A percentile compares a stretch with the other conserved stretches of the same genome.
Evolutionary conservation across 2,888 invertebrate genomes (phyloP).

Genomic region (Archips xylosteana): DNA sequence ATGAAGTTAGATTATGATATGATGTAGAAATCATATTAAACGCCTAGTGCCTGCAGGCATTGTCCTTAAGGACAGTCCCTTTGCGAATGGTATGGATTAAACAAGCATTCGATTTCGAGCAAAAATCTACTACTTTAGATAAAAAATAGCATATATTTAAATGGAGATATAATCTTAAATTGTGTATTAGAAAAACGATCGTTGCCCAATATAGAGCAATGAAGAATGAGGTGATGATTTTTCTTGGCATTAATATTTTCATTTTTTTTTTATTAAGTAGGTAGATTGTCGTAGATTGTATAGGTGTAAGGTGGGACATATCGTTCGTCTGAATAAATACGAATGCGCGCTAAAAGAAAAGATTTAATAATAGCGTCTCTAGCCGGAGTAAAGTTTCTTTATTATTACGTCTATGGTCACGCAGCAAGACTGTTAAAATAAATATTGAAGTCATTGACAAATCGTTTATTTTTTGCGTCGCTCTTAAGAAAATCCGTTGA

Average conservation of each 20-base stretch:
- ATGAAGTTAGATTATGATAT: not conserved
- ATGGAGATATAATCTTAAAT: constrained; percentile 22
- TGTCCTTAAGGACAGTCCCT: not conserved
- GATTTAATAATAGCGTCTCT: too few relatives aligned
- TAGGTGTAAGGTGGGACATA: not conserved
- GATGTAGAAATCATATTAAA: not conserved
- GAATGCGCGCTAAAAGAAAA: too few relatives aligned
- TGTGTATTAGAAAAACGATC: not conserved
- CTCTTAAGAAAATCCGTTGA: not conserved
- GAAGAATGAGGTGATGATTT: not conserved
- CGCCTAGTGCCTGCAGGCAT: not conserved
- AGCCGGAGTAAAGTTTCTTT: too few relatives aligned
- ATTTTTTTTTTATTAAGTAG: not conserved
- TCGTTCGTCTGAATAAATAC: not conserved
- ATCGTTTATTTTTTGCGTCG: not conserved
- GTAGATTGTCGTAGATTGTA: not conserved
- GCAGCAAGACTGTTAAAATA: too few relatives aligned
- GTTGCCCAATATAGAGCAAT: constrained; percentile 8
- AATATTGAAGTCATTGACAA: not conserved
- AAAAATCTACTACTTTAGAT: not conserved
- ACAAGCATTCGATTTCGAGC: not conserved
- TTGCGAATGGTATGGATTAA: not conserved
- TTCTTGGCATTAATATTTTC: not conserved
- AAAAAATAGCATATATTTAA: not conserved
- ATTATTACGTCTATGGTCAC: too few relatives aligned